These are phyloP conservation scores for Ctena decussata DNA, from an alignment of 2,888 invertebrate species.

Conservation along the genomic window DNA sequence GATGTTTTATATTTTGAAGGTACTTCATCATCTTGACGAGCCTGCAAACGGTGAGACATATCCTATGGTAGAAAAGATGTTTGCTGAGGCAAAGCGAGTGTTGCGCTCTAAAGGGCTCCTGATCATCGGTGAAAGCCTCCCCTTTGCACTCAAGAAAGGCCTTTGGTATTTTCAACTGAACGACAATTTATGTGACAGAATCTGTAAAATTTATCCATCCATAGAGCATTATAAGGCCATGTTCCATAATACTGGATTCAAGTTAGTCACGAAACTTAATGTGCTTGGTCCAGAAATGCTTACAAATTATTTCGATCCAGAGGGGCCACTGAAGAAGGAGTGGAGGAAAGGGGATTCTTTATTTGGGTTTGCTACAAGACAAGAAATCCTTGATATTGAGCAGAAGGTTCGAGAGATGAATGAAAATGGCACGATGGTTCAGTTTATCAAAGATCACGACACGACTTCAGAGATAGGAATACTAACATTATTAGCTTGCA, in stretches of 20 bases:
- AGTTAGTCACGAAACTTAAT: neutral
- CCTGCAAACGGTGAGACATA: neutral
- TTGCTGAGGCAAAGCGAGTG: neutral
- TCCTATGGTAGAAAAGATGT: neutral
- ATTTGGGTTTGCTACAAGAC: neutral
- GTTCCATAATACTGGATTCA: neutral
- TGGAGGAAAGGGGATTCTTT: neutral
- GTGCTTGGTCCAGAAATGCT: neutral
- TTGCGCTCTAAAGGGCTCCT: neutral
- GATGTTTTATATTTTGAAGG: neutral
- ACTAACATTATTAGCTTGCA: neutral
- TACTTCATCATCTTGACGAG: neutral
- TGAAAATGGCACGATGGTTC: neutral
- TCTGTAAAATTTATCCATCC: neutral
- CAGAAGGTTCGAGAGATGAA: neutral
- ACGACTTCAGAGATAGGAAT: neutral
- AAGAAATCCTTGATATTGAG: neutral
- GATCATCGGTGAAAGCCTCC: neutral
- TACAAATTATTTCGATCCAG: neutral
- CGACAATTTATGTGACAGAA: neutral
- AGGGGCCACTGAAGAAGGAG: conserved; percentile 4
- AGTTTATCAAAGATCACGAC: conserved; percentile 7
- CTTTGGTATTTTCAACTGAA: neutral
- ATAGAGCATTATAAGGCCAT: neutral
- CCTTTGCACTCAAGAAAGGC: neutral